Evolutionary conservation across 2,888 invertebrate genomes (phyloP), one percentile per base, ranked within the genome.

Genomic region (Macrophya annulata): DNA sequence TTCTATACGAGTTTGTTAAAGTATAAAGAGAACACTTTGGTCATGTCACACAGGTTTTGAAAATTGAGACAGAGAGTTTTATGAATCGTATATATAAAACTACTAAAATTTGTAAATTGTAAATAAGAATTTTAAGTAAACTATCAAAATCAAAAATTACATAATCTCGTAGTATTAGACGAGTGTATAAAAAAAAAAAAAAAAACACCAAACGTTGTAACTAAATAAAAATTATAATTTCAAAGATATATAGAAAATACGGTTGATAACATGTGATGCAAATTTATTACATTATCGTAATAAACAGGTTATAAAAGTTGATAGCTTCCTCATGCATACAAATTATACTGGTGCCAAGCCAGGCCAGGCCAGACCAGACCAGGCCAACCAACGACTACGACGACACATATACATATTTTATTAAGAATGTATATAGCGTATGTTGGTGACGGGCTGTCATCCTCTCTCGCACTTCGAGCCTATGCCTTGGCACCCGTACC

Each of bases 401-500:
- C 15, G 31, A 45, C 25, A 51, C 40, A 55, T 55, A n/a, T 37
- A 25, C 37, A 15, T 43, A 81, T 43, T 74, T n/a, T 88, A 88
- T 88, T 88, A 89, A 89, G 89, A 89, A 91, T 90, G 90, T 92
- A 83, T 91, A 90, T 40, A n/a, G 10, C 92, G 91, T 91, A 90
- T 90, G 91, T 90, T 90, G 88, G 89, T 91, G 92, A 91, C 91
- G 90, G 90, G 87, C 89, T 90, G 91, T 90, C 91, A 90, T 89
- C 62, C 81, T 40, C 81, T 59, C 81, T 59, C 62, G 21, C 21
- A 62, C 62, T 62, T n/a, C 40, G 62, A 45, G 68, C 68, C 68
- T 45, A 74, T 31, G 31, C 31, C 31, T 31, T 21, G 72, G 72
- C 72, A 74, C 43, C 37, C 62, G 62, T 68, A 68, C 68, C 25